Base-by-base conservation (phyloP, 2,888 invertebrate species). In the Venusia cambrica region DNA sequence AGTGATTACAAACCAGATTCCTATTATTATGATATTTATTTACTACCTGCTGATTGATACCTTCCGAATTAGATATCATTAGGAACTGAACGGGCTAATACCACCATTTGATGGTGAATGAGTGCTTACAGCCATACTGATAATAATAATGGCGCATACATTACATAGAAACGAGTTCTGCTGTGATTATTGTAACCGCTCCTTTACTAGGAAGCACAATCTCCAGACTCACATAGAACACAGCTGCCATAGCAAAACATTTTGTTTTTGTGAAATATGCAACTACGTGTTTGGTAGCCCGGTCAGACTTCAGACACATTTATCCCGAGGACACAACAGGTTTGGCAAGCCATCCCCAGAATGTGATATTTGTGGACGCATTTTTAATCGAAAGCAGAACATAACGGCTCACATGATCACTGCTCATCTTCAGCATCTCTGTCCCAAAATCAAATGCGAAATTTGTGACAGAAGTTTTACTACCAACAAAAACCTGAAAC, bases 371-470 rank as follows among this genome's bases (percentile, higher is more conserved):
- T 84, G 83, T 10, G 81, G 83, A 0, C 46, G 77, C 3, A 69
- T 77, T 0, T 83, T 83, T 16, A 73, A 73, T 0, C 61, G 83
- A 31, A 81, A 77, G 51, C 78, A 79, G 19, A 83, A 79, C n/a
- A 71, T 83, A 0, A 61, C 58, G 1, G 75, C 79, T 0, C 83
- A 84, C 9, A 83, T 84, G 79, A 63, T 73, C 0, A 77, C 77
- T 0, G 72, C 75, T 0, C 83, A 83, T 41, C 38, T 77, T 0
- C 74, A 72, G 53, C 68, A 71, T 0, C 9, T 59, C 0, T 65
- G 63, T 0, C 61, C 61, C 0, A 53, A 68, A 1, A 71, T 77
- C 1, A 42, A 52, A 0, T 84, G 83, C 16, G 20, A 47, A 0
- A 24, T 65, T 0, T 84, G 83, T 27, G 30, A 54, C 0, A 83